Percentiles rank a stretch among this genome's conserved stretches.
These are phyloP conservation scores for Cnemophilus loriae DNA, from an alignment of 2,113 vertebrate species.

Conservation along the genomic window DNA sequence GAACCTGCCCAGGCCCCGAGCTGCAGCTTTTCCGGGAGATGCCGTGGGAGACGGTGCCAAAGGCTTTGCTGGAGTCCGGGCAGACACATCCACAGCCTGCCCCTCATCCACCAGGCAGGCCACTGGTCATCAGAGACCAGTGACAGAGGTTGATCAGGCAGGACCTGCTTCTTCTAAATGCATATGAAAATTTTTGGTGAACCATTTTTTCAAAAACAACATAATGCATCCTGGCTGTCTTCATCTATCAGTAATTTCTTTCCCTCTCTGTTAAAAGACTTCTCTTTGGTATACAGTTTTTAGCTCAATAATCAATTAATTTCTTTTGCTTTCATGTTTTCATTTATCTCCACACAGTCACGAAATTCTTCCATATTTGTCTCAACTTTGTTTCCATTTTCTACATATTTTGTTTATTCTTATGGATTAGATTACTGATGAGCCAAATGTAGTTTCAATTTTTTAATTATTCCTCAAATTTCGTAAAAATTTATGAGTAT, in stretches of 20 bases:
- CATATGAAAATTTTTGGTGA: not conserved
- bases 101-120: not conserved
- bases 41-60: rapidly evolving
- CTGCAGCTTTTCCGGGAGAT: not conserved
- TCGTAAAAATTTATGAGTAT: not conserved
- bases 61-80: not conserved
- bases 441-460: rapidly evolving
- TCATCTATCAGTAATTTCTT: not conserved
- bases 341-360: not conserved
- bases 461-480: not conserved
- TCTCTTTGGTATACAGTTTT: not conserved
- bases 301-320: not conserved
- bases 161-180: not conserved
- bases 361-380: not conserved
- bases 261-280: not conserved
- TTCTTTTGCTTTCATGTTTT: not conserved
- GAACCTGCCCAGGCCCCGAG: no score
- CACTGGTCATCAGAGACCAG: not conserved
- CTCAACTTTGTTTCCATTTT: not conserved
- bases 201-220: not conserved
- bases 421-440: not conserved
- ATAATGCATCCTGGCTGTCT: not conserved
- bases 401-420: not conserved
- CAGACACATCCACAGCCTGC: not conserved
- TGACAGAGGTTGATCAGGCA: rapidly evolving